Evolutionary conservation across 2,888 invertebrate species (phyloP), one percentile per base, ranked within the genome.

Genomic region (Diogma glabrata): DNA sequence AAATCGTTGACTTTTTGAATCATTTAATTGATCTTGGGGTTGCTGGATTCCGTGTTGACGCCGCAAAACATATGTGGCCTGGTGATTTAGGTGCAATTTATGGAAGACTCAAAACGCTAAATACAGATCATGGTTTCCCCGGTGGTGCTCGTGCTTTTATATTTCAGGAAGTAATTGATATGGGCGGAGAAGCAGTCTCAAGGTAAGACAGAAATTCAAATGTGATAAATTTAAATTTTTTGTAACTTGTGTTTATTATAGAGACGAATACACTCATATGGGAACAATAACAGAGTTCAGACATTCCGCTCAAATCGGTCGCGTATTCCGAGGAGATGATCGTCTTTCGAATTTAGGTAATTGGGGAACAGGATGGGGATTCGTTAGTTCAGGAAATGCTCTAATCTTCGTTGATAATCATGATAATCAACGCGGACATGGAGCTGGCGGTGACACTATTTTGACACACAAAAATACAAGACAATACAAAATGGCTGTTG

Each of bases 341-440:
- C 63, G 72, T 1, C 61, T 82, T 43, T 77, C 75, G 56, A 76
- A 66, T 64, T 59, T 74, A 50, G 60, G 60, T 2, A 61, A 61
- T 16, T 73, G 72, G 71, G 73, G 73, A 3, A 63, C 67, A 51
- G 60, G 55, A 10, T 70, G 72, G 71, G 67, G 63, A 12, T 59
- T 84, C 19, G 57, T 82, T 3, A 69, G 73, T 0, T 64, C 67
- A 45, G 60, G 59, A 38, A 70, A 77, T 53, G 75, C 85, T 1
- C 60, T 87, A 0, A 79, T 82, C 2, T 87, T 88, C 62, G 75
- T 88, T 20, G 88, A 88, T 60, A 90, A 90, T 66, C 90, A 90
- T 61, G 90, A 90, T 64, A 86, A 83, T 59, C 86, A 88, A 57
- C 50, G 53, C 8, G 54, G 78, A 4, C 71, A 74, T 49, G 77